Conservation (phyloP, 2,797 vertebrate genomes). For the Lepidocolaptes lacrymiger region DNA sequence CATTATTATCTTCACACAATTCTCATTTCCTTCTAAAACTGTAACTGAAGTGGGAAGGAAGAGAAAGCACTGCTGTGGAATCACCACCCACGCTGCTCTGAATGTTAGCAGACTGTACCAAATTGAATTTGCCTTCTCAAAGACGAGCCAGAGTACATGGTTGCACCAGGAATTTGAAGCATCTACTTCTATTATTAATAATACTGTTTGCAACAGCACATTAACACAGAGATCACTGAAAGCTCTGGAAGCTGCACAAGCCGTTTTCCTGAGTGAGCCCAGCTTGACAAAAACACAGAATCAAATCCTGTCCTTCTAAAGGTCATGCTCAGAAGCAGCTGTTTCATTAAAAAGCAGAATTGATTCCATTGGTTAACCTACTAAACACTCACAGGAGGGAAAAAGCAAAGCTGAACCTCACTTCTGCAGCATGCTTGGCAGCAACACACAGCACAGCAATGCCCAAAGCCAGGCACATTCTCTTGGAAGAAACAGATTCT, state of each 20-base stretch:
- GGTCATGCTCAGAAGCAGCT: background rate
- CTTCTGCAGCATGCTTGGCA: slow-evolving; percentile 44
- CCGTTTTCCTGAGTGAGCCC: background rate
- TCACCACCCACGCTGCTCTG: background rate
- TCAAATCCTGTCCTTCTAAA: background rate
- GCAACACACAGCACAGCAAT: slow-evolving; percentile 31
- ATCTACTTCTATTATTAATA: background rate
- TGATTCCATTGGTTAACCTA: background rate
- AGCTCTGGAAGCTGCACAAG: background rate
- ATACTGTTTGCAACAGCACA: background rate
- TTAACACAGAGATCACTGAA: background rate
- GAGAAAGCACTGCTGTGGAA: slow-evolving; percentile 14
- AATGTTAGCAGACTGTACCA: background rate
- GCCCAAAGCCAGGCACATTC: background rate
- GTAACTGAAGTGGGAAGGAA: slow-evolving; percentile 22
- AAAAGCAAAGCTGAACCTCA: slow-evolving; percentile 40
- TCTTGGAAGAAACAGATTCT: background rate
- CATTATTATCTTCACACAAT: background rate
- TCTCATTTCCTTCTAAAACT: slow-evolving; percentile 22
- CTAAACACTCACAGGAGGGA: background rate
- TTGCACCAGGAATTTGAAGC: background rate
- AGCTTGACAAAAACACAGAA: background rate
- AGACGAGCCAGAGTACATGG: background rate
- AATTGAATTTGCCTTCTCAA: background rate
- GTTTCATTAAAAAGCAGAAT: background rate